These are phyloP conservation scores for Amphimallon solstitiale DNA, from an alignment of 2,888 invertebrate species.

Conservation along the genomic window DNA sequence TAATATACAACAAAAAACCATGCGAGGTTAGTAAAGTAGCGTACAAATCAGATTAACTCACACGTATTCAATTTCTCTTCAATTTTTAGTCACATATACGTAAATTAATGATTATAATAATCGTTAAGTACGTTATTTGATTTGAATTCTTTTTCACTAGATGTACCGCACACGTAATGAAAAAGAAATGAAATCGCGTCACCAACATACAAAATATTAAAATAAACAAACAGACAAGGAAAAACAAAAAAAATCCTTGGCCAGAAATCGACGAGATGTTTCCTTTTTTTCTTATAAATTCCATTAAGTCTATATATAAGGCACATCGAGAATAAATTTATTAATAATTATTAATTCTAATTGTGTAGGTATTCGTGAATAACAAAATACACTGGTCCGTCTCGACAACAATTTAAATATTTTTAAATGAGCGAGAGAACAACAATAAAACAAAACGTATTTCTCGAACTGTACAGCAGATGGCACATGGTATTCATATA, in stretches of 20 bases:
- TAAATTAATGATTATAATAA: slow-evolving; percentile 30
- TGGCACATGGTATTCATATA: slow-evolving; percentile 30
- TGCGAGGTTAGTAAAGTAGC: neutral
- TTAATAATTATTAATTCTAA: too few species aligned
- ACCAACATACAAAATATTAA: slow-evolving; percentile 20
- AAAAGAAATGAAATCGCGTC: slow-evolving; percentile 54
- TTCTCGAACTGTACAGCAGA: slow-evolving; percentile 35
- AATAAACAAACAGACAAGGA: too few species aligned
- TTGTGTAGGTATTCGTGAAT: slow-evolving; percentile 13
- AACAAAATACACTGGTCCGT: slow-evolving; percentile 31
- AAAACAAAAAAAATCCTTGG: slow-evolving; percentile 4
- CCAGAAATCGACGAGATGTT: slow-evolving; percentile 14
- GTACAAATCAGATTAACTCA: slow-evolving; percentile 12
- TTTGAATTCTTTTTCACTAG: slow-evolving; percentile 59
- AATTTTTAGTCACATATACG: slow-evolving; percentile 11
- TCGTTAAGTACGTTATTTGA: slow-evolving; percentile 38
- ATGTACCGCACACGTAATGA: slow-evolving; percentile 52
- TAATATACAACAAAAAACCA: neutral
- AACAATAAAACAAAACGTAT: slow-evolving; percentile 31
- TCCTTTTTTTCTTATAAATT: neutral
- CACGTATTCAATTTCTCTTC: too few species aligned
- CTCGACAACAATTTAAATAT: slow-evolving; percentile 36
- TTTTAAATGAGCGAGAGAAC: slow-evolving; percentile 39
- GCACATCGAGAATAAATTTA: slow-evolving; percentile 41
- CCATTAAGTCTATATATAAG: slow-evolving; percentile 40